Percentiles rank a stretch among this genome's conserved stretches.
Conservation (phyloP, 1,140 invertebrate species). For the Xylocopa sonorina region DNA sequence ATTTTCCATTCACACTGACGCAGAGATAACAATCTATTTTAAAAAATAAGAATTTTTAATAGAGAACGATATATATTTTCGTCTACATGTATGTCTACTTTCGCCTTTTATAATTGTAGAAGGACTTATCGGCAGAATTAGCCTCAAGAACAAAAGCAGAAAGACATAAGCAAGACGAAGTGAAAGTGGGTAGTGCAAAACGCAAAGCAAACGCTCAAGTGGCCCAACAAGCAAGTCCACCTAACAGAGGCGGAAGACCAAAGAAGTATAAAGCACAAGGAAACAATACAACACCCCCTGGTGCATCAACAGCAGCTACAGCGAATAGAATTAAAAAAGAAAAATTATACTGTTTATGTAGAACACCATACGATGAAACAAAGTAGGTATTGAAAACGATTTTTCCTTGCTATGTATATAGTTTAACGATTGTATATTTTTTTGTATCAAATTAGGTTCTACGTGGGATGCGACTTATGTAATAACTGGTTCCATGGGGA, state of each 20-base stretch:
- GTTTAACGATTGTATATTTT: background rate
- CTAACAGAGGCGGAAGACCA: constrained; percentile 73
- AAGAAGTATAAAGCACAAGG: constrained; percentile 75
- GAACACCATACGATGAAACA: constrained; percentile 96
- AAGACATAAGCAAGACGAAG: constrained; percentile 87
- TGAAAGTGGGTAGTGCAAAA: constrained; percentile 83
- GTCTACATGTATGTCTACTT: too few species aligned
- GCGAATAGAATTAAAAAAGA: constrained; percentile 85
- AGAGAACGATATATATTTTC: too few species aligned
- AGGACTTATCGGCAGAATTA: constrained; percentile 87
- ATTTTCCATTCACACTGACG: background rate
- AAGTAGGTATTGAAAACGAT: constrained; percentile 84
- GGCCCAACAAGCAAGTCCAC: constrained; percentile 80
- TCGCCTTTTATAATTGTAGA: constrained; percentile 81
- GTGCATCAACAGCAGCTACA: constrained; percentile 69
- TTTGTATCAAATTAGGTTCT: constrained; percentile 88
- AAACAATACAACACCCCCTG: constrained; percentile 71
- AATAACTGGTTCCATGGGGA: constrained; percentile 99
- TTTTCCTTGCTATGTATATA: background rate
- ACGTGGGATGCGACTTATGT: constrained; percentile 98
- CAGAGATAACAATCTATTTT: background rate
- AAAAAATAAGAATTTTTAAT: background rate
- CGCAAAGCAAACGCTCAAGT: constrained; percentile 83
- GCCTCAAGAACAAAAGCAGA: constrained; percentile 87
- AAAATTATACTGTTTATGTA: constrained; percentile 96